phyloP scores from a whole-genome alignment of 2,888 invertebrate genomes.

The Oxystoma pomonae region DNA sequence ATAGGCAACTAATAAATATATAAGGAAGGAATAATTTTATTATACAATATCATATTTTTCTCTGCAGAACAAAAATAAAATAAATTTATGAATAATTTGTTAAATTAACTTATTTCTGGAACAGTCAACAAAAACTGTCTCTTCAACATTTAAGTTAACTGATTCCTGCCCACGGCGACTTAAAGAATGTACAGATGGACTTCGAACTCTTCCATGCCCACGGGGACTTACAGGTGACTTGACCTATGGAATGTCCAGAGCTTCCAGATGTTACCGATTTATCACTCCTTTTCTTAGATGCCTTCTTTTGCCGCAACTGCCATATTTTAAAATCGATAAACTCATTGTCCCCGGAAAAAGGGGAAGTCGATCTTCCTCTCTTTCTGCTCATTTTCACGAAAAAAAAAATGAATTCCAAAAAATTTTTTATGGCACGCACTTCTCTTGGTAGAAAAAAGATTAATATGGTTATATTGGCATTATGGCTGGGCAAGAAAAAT shows the following conservation, averaged over 20 bases:
- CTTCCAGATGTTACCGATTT: not conserved
- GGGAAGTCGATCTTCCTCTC: not conserved
- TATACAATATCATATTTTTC: not conserved
- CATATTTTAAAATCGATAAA: slow-evolving; percentile 1
- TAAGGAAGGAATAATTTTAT: not conserved
- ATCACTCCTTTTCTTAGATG: not conserved
- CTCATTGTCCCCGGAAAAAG: not conserved
- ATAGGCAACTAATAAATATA: too few species aligned
- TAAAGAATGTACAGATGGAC: not conserved
- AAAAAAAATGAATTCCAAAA: not conserved
- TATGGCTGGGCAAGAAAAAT: not conserved
- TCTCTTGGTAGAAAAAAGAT: slow-evolving; percentile 1
- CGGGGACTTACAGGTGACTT: slow-evolving; percentile 2
- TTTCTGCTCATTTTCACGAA: not conserved
- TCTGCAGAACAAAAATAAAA: slow-evolving; percentile 1
- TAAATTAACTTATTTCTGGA: not conserved
- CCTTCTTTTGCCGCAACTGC: slow-evolving; percentile 2
- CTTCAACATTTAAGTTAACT: too few species aligned
- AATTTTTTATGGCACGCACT: not conserved
- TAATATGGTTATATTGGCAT: not conserved
- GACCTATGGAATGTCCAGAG: slow-evolving; percentile 1
- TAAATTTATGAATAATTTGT: not conserved
- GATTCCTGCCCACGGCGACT: not conserved
- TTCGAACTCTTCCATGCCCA: not conserved
- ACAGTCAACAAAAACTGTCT: not conserved